Evolutionary conservation across 2,888 invertebrate species (phyloP).

Genomic region (Archaeoteleia sp.): DNA sequence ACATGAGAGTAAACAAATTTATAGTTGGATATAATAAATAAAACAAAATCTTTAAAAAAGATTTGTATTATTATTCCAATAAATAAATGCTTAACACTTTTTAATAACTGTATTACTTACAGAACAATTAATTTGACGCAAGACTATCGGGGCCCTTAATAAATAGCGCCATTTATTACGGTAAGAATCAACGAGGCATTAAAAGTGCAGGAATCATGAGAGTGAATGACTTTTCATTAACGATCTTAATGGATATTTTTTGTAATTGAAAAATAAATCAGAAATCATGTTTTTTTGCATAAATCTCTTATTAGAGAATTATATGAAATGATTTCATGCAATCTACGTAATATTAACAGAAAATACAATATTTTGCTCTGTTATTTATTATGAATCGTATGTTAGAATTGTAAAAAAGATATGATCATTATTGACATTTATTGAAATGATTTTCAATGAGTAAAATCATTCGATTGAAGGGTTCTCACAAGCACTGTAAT

Average conservation of each 20-base stretch:
- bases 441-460: conserved; percentile 1
- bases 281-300: background rate
- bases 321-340: conserved; percentile 19
- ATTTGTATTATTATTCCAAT: too few species aligned
- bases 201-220: background rate
- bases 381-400: too few species aligned
- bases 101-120: too few species aligned
- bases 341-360: conserved; percentile 11
- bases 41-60: too few species aligned
- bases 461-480: conserved; percentile 6
- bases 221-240: background rate
- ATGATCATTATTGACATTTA: conserved; percentile 14
- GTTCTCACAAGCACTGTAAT: conserved; percentile 10
- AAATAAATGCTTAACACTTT: too few species aligned
- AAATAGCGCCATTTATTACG: background rate
- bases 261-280: background rate
- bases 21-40: too few species aligned
- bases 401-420: background rate
- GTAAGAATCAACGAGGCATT: conserved; percentile 25
- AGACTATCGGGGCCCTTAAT: conserved; percentile 19
- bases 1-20: too few species aligned
- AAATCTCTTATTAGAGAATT: conserved; percentile 5
- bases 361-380: background rate
- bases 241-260: background rate
- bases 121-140: too few species aligned